A percentile compares a stretch with the other conserved stretches of the same genome.
phyloP scores from a whole-genome alignment of 2,797 vertebrate genomes.

The Pangasius mekongensis region DNA sequence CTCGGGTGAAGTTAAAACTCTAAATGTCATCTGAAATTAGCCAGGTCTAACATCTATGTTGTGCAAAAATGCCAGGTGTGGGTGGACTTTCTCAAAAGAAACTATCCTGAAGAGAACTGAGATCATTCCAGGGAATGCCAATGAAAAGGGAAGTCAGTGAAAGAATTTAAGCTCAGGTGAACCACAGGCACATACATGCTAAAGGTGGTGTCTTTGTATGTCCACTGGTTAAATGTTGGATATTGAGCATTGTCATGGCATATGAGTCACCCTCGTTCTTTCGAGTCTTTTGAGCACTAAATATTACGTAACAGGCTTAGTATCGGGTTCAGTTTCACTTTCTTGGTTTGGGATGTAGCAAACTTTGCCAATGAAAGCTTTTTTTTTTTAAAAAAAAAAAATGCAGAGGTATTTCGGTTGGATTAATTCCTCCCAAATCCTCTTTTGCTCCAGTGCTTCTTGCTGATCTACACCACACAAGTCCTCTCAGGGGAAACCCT shows the following conservation, averaged over 20 bases:
- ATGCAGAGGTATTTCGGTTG: neutral
- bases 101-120: neutral
- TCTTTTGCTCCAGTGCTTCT: neutral
- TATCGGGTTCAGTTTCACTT: neutral
- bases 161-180: neutral
- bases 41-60: too few species aligned
- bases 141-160: neutral
- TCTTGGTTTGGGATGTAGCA: neutral
- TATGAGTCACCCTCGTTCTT: slow-evolving; percentile 4
- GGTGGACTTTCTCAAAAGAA: neutral
- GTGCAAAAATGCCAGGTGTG: neutral
- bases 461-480: neutral
- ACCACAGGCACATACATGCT: neutral
- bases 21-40: neutral
- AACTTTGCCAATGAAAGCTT: neutral
- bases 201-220: neutral
- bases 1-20: neutral
- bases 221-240: neutral
- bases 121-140: neutral
- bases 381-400: neutral
- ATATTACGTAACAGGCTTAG: neutral
- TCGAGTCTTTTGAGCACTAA: neutral
- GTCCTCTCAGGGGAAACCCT: slow-evolving; percentile 25
- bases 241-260: neutral
- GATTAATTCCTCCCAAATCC: neutral